Conservation (phyloP, 2,888 invertebrate genomes). For the Acholoe squamosa region DNA sequence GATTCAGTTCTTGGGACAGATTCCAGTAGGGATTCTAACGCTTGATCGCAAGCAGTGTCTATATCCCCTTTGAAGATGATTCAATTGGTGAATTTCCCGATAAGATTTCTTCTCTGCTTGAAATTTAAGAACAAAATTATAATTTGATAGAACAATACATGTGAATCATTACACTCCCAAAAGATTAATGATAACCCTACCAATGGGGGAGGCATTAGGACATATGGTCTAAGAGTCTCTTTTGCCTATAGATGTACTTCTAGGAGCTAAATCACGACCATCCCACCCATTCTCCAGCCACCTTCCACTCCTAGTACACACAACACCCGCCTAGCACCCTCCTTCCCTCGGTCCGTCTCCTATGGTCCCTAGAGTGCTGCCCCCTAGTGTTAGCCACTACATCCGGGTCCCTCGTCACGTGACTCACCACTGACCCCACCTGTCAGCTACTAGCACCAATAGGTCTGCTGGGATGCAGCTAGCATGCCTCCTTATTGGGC, state of each 20-base stretch:
- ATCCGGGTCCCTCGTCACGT: conserved; percentile 25
- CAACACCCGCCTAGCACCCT: not conserved
- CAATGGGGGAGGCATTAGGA: too few species aligned
- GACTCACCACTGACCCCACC: not conserved
- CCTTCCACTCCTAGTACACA: not conserved
- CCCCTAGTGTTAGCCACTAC: not conserved
- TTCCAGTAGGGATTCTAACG: too few species aligned
- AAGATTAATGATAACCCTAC: too few species aligned
- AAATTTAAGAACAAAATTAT: too few species aligned
- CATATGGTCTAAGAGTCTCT: too few species aligned
- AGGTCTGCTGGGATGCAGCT: not conserved
- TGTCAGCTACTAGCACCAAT: not conserved
- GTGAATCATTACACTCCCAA: too few species aligned
- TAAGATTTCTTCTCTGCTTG: too few species aligned
- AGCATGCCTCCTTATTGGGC: not conserved
- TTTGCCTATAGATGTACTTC: not conserved
- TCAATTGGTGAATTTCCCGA: too few species aligned
- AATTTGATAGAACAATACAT: too few species aligned
- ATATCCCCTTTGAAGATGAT: too few species aligned
- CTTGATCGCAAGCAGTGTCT: too few species aligned
- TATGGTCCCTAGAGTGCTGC: not conserved
- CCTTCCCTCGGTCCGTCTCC: not conserved
- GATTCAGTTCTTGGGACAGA: too few species aligned
- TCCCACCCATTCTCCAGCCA: not conserved
- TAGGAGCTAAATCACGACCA: not conserved